phyloP scores from a whole-genome alignment of 2,113 vertebrate genomes.

The Rhineura floridana region DNA sequence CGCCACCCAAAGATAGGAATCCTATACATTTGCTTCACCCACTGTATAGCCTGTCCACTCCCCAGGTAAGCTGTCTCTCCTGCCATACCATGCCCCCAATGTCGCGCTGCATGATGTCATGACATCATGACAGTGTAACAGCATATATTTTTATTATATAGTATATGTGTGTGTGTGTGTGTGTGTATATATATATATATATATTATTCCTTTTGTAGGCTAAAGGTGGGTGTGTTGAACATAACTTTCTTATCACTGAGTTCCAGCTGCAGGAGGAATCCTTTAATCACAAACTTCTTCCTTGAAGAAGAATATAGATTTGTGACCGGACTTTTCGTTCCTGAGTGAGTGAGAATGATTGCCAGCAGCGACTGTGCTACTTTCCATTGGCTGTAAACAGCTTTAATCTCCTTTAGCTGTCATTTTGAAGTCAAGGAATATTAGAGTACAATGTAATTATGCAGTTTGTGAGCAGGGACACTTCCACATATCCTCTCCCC shows the following conservation, averaged over 20 bases:
- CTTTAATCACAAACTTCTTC: conserved; percentile 76
- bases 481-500: background rate
- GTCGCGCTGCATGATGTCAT: too few relatives aligned
- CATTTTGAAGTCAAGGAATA: conserved; percentile 72
- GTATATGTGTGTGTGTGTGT: too few relatives aligned
- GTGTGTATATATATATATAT: too few relatives aligned
- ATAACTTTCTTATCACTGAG: conserved; percentile 75
- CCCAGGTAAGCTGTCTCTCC: too few relatives aligned
- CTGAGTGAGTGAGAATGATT: conserved; percentile 67
- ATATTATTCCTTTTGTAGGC: conserved; percentile 65
- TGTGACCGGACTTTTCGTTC: conserved; percentile 71
- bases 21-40: too few relatives aligned
- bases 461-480: conserved; percentile 59
- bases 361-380: conserved; percentile 60
- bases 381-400: conserved; percentile 68
- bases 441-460: conserved; percentile 72
- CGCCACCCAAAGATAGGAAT: too few relatives aligned
- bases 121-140: too few relatives aligned
- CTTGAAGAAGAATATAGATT: conserved; percentile 78
- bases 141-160: too few relatives aligned
- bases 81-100: too few relatives aligned
- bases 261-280: conserved; percentile 75
- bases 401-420: conserved; percentile 74
- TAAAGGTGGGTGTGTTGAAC: conserved; percentile 67
- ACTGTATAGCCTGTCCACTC: too few relatives aligned